Evolutionary conservation across 2,888 invertebrate species (phyloP).

Genomic region (Cordilura impudica): DNA sequence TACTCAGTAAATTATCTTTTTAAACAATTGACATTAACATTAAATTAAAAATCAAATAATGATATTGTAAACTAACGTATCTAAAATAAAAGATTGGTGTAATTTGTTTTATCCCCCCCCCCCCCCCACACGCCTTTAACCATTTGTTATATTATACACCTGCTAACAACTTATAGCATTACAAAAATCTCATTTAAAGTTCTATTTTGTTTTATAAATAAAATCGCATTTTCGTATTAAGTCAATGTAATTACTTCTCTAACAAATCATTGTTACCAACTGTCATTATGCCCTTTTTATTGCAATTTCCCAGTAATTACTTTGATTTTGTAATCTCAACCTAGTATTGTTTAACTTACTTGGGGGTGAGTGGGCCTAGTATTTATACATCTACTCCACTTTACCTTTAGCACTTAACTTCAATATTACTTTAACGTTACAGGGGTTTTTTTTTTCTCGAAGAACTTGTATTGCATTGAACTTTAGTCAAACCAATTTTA

Average conservation of each 20-base stretch:
- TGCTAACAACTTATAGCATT: too few species aligned
- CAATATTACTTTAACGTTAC: background rate
- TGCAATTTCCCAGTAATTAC: conserved; percentile 40
- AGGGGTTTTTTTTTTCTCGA: conserved; percentile 9
- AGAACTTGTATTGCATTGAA: conserved; percentile 18
- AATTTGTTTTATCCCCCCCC: background rate
- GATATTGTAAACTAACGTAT: too few species aligned
- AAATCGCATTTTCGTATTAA: conserved; percentile 25
- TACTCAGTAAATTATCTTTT: too few species aligned
- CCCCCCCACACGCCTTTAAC: too few species aligned
- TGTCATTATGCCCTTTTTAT: conserved; percentile 28
- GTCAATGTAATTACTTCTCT: conserved; percentile 36
- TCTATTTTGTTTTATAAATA: background rate
- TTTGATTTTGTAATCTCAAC: conserved; percentile 44
- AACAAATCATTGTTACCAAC: conserved; percentile 46
- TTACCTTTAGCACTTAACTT: background rate
- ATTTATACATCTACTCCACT: background rate
- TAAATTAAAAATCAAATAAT: too few species aligned
- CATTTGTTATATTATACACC: too few species aligned
- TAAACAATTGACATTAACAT: too few species aligned
- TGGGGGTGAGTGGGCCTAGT: too few species aligned
- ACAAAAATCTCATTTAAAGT: conserved; percentile 28
- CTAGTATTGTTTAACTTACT: conserved; percentile 26
- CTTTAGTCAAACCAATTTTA: conserved; percentile 34
- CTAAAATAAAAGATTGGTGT: too few species aligned